Evolutionary conservation across 2,797 vertebrate genomes (phyloP).

Genomic region (Gallinago nigripennis): DNA sequence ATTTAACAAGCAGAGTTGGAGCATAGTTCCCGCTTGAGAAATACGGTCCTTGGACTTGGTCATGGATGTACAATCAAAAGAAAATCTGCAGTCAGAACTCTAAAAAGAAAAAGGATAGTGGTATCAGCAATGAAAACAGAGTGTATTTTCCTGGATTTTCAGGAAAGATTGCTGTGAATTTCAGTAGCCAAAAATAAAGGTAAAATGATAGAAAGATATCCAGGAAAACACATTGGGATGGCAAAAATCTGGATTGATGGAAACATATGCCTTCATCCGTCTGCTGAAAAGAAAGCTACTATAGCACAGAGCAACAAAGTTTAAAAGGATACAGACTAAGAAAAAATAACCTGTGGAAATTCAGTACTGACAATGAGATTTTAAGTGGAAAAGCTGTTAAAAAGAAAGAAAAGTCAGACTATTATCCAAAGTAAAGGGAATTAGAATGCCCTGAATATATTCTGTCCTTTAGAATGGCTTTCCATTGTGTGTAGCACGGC

Average conservation of each 20-base stretch:
- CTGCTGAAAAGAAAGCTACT: not conserved
- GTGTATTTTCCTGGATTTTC: not conserved
- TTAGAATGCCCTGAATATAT: not conserved
- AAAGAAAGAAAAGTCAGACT: not conserved
- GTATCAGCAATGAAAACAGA: not conserved
- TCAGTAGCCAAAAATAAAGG: not conserved
- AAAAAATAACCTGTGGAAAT: not conserved
- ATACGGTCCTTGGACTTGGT: not conserved
- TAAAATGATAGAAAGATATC: not conserved
- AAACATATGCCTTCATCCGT: not conserved
- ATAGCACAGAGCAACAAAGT: not conserved
- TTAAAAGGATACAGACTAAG: not conserved
- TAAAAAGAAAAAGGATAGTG: not conserved
- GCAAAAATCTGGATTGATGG: not conserved
- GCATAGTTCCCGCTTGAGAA: not conserved
- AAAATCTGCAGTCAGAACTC: not conserved
- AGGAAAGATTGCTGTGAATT: not conserved
- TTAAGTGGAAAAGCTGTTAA: not conserved
- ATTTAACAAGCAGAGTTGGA: not conserved
- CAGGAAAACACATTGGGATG: not conserved
- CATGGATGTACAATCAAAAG: not conserved
- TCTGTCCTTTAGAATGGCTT: not conserved
- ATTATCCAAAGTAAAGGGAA: not conserved
- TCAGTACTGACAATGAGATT: not conserved
- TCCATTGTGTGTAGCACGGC: not conserved